Percentiles rank a stretch among this genome's conserved stretches.
phyloP scores from a whole-genome alignment of 92 coral and sea anemone species.

The Siderastrea radians region DNA sequence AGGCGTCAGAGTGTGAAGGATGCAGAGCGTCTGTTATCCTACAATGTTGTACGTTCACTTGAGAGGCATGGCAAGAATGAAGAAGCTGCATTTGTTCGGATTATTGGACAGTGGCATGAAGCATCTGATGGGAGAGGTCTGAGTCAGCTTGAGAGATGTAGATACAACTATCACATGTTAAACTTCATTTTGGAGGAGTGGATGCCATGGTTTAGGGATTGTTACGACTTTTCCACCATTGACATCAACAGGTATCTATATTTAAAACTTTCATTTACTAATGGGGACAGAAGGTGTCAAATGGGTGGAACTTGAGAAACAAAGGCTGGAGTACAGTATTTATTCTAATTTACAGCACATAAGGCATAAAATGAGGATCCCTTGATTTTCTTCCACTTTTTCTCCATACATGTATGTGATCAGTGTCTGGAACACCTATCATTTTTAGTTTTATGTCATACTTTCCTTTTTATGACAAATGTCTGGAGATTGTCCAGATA shows the following conservation, averaged over 20 bases:
- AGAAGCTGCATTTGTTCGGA: slow-evolving; percentile 31
- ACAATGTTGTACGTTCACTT: slow-evolving; percentile 37
- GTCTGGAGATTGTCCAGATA: slow-evolving; percentile 50
- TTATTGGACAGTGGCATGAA: slow-evolving; percentile 70
- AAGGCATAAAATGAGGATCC: too few species aligned
- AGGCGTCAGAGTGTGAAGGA: too few species aligned
- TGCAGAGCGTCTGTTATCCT: too few species aligned
- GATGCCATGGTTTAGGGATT: too few species aligned
- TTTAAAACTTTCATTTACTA: too few species aligned
- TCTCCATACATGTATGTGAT: slow-evolving; percentile 23
- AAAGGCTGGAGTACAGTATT: too few species aligned
- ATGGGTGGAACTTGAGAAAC: too few species aligned
- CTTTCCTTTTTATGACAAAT: slow-evolving; percentile 42
- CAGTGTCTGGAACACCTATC: slow-evolving; percentile 6
- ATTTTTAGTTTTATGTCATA: slow-evolving; percentile 18
- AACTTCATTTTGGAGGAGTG: too few species aligned
- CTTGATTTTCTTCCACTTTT: not conserved
- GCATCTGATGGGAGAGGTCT: slow-evolving; percentile 73
- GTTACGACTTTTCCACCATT: too few species aligned
- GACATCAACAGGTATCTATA: too few species aligned
- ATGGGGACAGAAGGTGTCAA: too few species aligned
- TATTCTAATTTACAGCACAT: too few species aligned
- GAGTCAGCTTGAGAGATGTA: slow-evolving; percentile 55
- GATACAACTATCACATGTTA: slow-evolving; percentile 51
- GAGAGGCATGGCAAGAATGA: slow-evolving; percentile 44